Conservation (phyloP, 2,888 invertebrate species). For the Thereva unica region DNA sequence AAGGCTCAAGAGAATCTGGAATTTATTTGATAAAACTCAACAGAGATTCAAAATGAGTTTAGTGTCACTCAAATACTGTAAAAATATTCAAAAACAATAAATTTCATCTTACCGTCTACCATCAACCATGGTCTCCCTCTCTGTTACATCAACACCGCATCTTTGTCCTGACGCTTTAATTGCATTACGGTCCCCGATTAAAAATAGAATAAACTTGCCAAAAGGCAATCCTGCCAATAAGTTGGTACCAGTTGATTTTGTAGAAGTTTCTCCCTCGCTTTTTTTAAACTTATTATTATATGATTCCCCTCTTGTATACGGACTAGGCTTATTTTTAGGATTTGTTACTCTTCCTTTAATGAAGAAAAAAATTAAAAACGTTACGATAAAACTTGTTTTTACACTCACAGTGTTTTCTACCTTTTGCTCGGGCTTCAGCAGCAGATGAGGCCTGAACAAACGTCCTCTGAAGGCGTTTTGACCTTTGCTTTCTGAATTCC, state of each 20-base stretch:
- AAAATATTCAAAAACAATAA: neutral
- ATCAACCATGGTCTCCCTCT: slow-evolving; percentile 44
- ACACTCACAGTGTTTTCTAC: slow-evolving; percentile 58
- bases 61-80: too few relatives aligned
- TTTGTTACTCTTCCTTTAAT: slow-evolving; percentile 16
- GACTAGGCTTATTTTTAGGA: neutral
- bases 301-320: neutral
- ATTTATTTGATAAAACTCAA: too few relatives aligned
- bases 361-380: neutral
- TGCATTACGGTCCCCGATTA: slow-evolving; percentile 51
- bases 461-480: slow-evolving; percentile 69
- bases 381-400: slow-evolving; percentile 13
- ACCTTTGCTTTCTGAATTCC: slow-evolving; percentile 68
- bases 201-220: slow-evolving; percentile 49
- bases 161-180: slow-evolving; percentile 49
- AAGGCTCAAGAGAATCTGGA: too few relatives aligned
- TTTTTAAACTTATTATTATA: neutral
- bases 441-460: slow-evolving; percentile 79
- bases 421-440: slow-evolving; percentile 75
- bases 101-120: slow-evolving; percentile 45
- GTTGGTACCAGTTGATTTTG: slow-evolving; percentile 38
- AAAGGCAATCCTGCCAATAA: slow-evolving; percentile 50
- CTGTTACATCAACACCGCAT: slow-evolving; percentile 47
- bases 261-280: slow-evolving; percentile 31
- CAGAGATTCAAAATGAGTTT: too few relatives aligned